These are phyloP conservation scores for Octomys mimax DNA, from an alignment of 2,797 vertebrate species.

Conservation along the genomic window DNA sequence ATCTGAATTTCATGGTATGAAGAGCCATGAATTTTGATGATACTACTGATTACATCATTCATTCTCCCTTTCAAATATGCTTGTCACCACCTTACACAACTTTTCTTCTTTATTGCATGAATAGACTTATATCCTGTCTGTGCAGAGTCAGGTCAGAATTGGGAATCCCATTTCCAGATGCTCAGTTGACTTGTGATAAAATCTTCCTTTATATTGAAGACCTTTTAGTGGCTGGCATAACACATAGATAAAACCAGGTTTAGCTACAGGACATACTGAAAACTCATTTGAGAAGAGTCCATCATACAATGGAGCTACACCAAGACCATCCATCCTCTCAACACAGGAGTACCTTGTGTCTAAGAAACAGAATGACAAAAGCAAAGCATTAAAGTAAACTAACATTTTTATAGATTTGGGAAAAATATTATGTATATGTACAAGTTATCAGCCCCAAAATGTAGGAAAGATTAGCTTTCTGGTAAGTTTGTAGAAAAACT, in stretches of 20 bases:
- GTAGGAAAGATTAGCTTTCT: not conserved
- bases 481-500: not conserved
- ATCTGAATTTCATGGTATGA: not conserved
- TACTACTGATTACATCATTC: not conserved
- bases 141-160: not conserved
- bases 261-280: not conserved
- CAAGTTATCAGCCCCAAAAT: not conserved
- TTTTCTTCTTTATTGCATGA: not conserved
- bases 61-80: not conserved
- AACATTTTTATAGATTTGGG: not conserved
- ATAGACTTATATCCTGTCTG: not conserved
- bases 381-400: not conserved
- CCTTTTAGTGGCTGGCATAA: not conserved
- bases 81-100: not conserved
- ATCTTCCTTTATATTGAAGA: not conserved
- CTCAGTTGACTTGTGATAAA: not conserved
- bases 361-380: not conserved
- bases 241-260: not conserved
- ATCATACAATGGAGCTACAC: not conserved
- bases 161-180: not conserved
- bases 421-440: not conserved
- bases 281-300: not conserved
- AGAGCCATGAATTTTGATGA: not conserved
- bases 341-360: too few species aligned
- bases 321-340: not conserved